A percentile compares a stretch with the other conserved stretches of the same genome.
phyloP scores from a whole-genome alignment of 2,113 vertebrate species.

The Toxostoma redivivum region DNA sequence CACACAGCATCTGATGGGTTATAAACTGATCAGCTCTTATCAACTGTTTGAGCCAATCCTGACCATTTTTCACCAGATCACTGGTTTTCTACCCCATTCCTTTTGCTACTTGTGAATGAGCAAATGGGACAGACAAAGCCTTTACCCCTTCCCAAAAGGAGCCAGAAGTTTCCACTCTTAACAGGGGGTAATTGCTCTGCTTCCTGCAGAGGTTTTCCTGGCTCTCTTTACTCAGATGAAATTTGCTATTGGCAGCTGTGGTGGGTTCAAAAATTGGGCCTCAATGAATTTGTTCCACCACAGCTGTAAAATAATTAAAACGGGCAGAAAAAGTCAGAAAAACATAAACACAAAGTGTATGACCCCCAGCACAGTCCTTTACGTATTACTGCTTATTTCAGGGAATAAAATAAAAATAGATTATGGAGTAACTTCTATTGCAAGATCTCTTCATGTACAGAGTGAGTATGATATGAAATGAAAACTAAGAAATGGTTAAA shows the following conservation, averaged over 20 bases:
- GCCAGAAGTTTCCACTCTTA: not conserved
- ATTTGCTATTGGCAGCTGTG: not conserved
- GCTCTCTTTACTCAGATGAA: not conserved
- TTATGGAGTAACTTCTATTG: not conserved
- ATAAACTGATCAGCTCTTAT: not conserved
- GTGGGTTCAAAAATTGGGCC: not conserved
- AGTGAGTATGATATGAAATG: not conserved
- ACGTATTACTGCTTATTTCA: not conserved
- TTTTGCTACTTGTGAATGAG: not conserved
- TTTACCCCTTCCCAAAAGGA: not conserved
- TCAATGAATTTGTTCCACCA: not conserved
- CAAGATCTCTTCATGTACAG: not conserved
- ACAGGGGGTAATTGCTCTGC: not conserved
- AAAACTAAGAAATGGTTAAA: not conserved
- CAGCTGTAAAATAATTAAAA: not conserved
- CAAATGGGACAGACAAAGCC: not conserved
- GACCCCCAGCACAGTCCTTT: not conserved
- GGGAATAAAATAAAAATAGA: not conserved
- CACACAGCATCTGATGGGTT: not conserved
- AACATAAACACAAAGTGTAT: not conserved
- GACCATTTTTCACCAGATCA: not conserved
- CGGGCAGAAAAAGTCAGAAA: not conserved
- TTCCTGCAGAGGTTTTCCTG: not conserved
- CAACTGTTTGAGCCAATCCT: not conserved
- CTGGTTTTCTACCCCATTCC: not conserved